Conservation (phyloP, 2,888 invertebrate species). For the Drosophila stalkeri region DNA sequence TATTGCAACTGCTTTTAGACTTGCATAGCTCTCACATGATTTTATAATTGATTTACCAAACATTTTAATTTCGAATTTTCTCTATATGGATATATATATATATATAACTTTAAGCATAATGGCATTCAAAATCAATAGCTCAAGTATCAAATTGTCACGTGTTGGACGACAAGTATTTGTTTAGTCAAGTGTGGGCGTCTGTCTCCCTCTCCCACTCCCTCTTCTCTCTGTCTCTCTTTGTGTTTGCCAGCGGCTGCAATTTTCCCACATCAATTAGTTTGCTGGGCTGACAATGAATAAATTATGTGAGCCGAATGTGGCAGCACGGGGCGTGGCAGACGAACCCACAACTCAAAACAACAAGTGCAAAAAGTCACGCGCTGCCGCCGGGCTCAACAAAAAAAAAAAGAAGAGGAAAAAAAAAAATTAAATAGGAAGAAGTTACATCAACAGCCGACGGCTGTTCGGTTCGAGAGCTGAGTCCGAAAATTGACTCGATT, state of each 20-base stretch:
- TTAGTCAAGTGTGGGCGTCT: constrained; percentile 60
- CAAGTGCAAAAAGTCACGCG: constrained; percentile 84
- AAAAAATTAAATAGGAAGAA: constrained; percentile 37
- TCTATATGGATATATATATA: not conserved
- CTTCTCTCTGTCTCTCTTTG: not conserved
- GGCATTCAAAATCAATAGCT: constrained; percentile 38
- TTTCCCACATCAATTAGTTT: constrained; percentile 82
- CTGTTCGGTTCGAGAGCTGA: constrained; percentile 27
- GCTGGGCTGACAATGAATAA: constrained; percentile 82
- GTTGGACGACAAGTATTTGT: constrained; percentile 49
- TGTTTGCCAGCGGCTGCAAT: constrained; percentile 62
- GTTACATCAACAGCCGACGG: constrained; percentile 78
- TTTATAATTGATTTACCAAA: not conserved
- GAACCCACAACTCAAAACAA: constrained; percentile 51
- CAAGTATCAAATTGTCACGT: constrained; percentile 47
- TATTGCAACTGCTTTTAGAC: too few relatives aligned
- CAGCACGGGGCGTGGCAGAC: constrained; percentile 6
- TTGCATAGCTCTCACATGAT: not conserved
- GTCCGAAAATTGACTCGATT: constrained; percentile 83
- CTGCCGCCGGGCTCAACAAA: constrained; percentile 47
- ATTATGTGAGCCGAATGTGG: constrained; percentile 59
- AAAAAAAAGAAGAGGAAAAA: too few relatives aligned
- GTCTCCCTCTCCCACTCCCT: not conserved
- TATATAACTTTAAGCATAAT: not conserved
- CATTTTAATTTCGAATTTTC: not conserved